These are phyloP conservation scores for Cyanoderma ruficeps DNA, from an alignment of 2,113 vertebrate genomes.

Conservation along the genomic window DNA sequence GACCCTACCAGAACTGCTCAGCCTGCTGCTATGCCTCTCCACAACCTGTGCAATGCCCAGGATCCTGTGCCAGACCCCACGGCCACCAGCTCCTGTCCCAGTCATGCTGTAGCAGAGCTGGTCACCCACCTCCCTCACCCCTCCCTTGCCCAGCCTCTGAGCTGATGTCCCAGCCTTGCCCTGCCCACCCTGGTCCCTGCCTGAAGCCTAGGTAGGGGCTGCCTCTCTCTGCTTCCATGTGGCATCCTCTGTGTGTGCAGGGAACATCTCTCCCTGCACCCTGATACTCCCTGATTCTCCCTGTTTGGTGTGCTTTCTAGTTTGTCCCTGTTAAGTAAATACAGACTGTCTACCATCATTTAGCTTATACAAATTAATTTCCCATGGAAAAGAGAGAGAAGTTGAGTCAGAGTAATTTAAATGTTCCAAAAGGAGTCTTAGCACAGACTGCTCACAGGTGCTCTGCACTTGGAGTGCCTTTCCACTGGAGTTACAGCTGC, in stretches of 20 bases:
- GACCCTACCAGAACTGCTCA: background rate
- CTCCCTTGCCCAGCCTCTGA: background rate
- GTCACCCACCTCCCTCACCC: background rate
- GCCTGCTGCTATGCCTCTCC: background rate
- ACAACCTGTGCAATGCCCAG: background rate
- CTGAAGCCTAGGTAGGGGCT: background rate
- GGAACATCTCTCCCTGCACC: background rate
- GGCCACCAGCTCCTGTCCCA: background rate
- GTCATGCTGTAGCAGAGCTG: background rate
- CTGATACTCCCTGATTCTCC: background rate
- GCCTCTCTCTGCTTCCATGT: background rate
- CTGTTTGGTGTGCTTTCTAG: background rate
- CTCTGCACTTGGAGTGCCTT: background rate
- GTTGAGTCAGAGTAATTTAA: constrained; percentile 50
- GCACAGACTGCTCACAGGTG: background rate
- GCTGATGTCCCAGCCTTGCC: background rate
- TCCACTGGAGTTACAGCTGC: background rate
- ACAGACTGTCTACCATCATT: constrained; percentile 2
- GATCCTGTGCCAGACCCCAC: background rate
- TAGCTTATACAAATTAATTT: constrained; percentile 2
- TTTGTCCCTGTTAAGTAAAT: constrained; percentile 27
- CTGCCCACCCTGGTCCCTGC: background rate
- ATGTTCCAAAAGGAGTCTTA: background rate
- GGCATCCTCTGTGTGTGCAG: background rate
- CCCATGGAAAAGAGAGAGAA: constrained; percentile 15